Conservation (phyloP, 2,888 invertebrate genomes). For the Lamproptera curius region DNA sequence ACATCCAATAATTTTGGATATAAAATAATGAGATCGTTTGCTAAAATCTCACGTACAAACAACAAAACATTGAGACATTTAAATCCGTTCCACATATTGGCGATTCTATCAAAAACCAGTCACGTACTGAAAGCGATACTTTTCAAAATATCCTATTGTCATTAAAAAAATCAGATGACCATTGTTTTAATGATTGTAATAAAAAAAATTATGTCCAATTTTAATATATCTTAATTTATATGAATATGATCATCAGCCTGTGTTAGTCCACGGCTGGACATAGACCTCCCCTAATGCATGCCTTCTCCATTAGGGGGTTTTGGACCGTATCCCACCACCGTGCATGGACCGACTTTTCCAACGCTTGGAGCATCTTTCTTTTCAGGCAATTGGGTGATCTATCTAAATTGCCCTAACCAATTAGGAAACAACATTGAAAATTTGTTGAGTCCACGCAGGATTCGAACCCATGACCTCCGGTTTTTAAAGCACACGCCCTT, state of each 20-base stretch:
- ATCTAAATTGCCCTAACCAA: too few relatives aligned
- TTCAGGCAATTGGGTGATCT: too few relatives aligned
- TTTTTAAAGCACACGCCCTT: too few relatives aligned
- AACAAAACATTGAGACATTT: background rate
- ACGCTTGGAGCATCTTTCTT: too few relatives aligned
- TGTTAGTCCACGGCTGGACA: too few relatives aligned
- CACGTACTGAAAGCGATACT: constrained; percentile 9
- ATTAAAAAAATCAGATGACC: background rate
- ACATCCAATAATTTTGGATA: background rate
- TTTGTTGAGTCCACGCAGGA: too few relatives aligned
- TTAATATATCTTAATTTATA: background rate
- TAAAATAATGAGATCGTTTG: constrained; percentile 5
- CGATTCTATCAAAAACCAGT: constrained; percentile 1
- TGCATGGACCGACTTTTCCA: too few relatives aligned
- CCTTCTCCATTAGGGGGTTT: background rate
- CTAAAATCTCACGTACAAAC: constrained; percentile 1
- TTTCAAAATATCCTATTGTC: background rate
- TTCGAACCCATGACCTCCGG: too few relatives aligned
- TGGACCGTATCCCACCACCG: background rate
- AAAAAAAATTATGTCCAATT: background rate
- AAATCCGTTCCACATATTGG: constrained; percentile 11
- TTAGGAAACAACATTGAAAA: too few relatives aligned
- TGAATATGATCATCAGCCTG: too few relatives aligned
- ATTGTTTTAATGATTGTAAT: background rate
- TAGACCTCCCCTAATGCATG: too few relatives aligned